Evolutionary conservation across 2,888 invertebrate genomes (phyloP).

Genomic region (Napeogenes sylphis): DNA sequence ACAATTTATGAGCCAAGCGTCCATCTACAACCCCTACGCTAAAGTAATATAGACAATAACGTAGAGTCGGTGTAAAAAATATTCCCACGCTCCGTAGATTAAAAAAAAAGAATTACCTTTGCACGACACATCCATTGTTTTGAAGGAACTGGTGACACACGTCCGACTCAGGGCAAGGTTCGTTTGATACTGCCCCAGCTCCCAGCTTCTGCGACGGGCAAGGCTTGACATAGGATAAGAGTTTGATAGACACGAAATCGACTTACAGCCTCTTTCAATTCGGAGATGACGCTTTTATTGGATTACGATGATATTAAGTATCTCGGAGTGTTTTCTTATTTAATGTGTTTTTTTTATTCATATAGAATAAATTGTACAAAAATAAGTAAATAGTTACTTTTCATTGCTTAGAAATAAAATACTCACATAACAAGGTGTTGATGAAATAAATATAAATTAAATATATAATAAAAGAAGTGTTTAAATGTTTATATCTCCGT

Average conservation of each 20-base stretch:
- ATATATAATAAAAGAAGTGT: too few relatives aligned
- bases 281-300: constrained; percentile 27
- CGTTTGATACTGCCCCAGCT: constrained; percentile 36
- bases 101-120: constrained; percentile 26
- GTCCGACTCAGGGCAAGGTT: constrained; percentile 32
- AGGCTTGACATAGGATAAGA: constrained; percentile 27
- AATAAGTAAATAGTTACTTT: too few relatives aligned
- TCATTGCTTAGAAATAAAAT: too few relatives aligned
- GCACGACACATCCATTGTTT: constrained; percentile 29
- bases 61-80: constrained; percentile 1
- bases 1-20: background rate
- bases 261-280: constrained; percentile 23
- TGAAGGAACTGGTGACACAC: constrained; percentile 41
- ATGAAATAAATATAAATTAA: too few relatives aligned
- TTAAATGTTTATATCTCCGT: too few relatives aligned
- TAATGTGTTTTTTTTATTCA: too few relatives aligned
- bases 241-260: constrained; percentile 31
- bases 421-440: too few relatives aligned
- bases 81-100: background rate
- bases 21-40: background rate
- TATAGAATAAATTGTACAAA: too few relatives aligned
- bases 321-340: background rate
- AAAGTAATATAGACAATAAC: background rate
- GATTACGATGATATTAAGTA: background rate
- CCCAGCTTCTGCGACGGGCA: constrained; percentile 20